Evolutionary conservation across 2,888 invertebrate genomes (phyloP), one percentile per base, ranked within the genome.

Genomic region (Nasonovia ribisnigri): DNA sequence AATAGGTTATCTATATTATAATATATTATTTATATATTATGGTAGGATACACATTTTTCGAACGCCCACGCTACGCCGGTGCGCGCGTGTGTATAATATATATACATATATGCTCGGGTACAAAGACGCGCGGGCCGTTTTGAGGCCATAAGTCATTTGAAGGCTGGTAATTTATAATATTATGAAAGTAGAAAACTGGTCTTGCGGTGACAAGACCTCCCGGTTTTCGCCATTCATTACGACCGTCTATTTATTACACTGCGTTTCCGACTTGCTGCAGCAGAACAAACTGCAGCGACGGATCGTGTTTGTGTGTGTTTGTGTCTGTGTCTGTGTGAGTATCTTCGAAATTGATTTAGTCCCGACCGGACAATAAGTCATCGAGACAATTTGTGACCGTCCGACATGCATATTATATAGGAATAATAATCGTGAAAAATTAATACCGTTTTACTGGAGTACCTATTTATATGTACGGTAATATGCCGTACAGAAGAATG

Each of bases 141-240:
- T 48, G 90, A 57, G 84, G 84, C 86, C 93, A 86, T 93, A 93
- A 93, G 93, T 93, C 93, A 90, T 93, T 86, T 60, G 84, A 60
- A 67, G 84, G 60, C 86, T 67, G 90, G 86, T 93, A 86, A 93
- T 93, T 93, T 90, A 93, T 92, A 42, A 43, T 89, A 67, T 89
- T 84, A 89, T 84, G 84, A 90, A 84, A 90, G 60, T 84, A 93
- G 51, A 93, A 90, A 93, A 93, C 90, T 86, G 93, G 93, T 93
- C 93, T 93, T 20, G 84, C 93, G 93, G 90, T 90, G 93, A 93
- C 93, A 93, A 93, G 93, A 93, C 93, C 93, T 90, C 93, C 93
- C 93, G 90, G 93, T 93, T 90, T 93, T 93, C 60, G 90, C 93
- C 89, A n/a, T 90, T 93, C 90, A 86, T 93, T 90, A 93, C 84